Base-by-base conservation (phyloP, 2,797 vertebrate species). In the Cryptoblepharus egeriae region DNA sequence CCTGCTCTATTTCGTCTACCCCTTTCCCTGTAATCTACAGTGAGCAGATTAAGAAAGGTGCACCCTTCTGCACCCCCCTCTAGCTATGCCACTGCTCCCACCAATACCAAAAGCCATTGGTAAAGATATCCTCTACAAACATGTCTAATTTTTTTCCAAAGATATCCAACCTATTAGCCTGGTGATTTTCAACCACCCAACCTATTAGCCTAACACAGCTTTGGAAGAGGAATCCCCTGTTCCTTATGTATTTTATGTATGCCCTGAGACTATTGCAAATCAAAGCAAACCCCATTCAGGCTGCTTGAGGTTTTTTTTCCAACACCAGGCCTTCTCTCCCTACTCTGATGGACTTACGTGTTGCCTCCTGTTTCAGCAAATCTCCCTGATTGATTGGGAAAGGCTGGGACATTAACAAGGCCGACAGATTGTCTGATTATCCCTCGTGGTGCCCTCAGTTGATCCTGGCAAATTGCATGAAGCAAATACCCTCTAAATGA, bases 401-500 rank as follows among this genome's bases (percentile, higher is more conserved):
- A 65, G 75, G 18, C 42, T 35, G 42, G 39, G 63, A 77, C 39
- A 49, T 49, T 64, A 32, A 16, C 60, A 49, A 77, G 61, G 42
- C 45, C 75, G 64, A 57, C 71, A 67, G 75, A 65, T 75, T 75
- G 64, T 75, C 52, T 70, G 73, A 58, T 75, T 69, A 68, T 76
- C 64, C 74, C 52, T 67, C n/a, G 64, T 35, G 22, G 37, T 75
- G 63, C 65, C 65, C 57, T 65, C 55, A 81, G 55, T 24, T 75
- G 71, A 75, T 45, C 64, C 72, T 13, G 11, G 32, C 42, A 55
- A 68, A 78, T 37, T 55, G 63, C 64, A 67, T 37, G 32, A n/a
- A 68, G 76, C 49, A 78, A 68, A 78, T n/a, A 28, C 82, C 82
- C 60, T 81, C 78, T 64, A 86, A 91, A 92, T 88, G 91, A 92